Conservation (phyloP, 2,888 invertebrate genomes). For the Caenorhabditis angaria region DNA sequence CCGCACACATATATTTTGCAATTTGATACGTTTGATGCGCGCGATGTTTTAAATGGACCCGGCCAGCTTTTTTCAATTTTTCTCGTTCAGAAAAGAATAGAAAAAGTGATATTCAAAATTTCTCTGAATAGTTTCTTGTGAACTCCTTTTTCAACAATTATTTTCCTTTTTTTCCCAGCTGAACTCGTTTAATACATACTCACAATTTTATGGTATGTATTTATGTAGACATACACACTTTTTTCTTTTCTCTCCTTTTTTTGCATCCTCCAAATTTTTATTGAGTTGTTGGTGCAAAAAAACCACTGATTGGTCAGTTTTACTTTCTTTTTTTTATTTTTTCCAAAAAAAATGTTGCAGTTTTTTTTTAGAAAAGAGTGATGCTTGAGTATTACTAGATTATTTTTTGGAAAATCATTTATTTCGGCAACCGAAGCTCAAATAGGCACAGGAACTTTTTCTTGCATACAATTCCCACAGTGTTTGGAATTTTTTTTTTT, state of each 20-base stretch:
- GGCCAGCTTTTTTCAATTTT: background rate
- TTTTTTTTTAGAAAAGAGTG: too few relatives aligned
- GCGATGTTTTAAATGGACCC: conserved; percentile 2
- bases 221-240: background rate
- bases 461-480: background rate
- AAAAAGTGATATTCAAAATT: too few relatives aligned
- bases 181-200: background rate
- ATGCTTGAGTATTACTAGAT: too few relatives aligned
- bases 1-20: background rate
- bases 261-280: background rate
- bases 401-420: background rate
- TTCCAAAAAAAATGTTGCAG: background rate
- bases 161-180: background rate
- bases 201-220: background rate
- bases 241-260: background rate
- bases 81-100: background rate
- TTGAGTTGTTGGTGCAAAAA: background rate
- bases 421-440: background rate
- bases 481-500: background rate
- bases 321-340: background rate
- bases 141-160: background rate
- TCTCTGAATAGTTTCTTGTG: too few relatives aligned
- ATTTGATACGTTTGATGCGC: conserved; percentile 4
- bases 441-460: background rate
- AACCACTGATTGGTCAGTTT: too few relatives aligned